phyloP scores from a whole-genome alignment of 2,888 invertebrate species.

The Cryptophagus acutangulus region DNA sequence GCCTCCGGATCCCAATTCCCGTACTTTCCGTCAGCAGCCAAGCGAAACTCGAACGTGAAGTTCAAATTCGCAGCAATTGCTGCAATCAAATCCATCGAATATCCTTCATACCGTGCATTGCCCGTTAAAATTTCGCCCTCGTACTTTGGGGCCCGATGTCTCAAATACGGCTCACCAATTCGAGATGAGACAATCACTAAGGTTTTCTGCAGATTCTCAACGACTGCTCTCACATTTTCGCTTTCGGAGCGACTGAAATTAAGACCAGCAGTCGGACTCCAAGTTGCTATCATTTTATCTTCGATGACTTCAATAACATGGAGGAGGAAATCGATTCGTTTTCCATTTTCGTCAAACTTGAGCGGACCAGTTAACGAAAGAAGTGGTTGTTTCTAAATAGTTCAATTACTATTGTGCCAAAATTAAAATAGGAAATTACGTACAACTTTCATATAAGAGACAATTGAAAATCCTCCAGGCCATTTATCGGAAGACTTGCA shows the following conservation, averaged over 20 bases:
- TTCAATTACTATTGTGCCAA: slow-evolving; percentile 6
- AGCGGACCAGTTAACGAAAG: slow-evolving; percentile 61
- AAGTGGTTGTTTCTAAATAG: slow-evolving; percentile 27
- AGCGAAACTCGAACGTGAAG: slow-evolving; percentile 50
- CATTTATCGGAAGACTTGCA: slow-evolving; percentile 47
- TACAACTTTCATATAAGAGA: slow-evolving; percentile 62
- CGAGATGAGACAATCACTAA: slow-evolving; percentile 60
- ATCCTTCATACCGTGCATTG: slow-evolving; percentile 80
- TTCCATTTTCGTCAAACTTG: slow-evolving; percentile 62
- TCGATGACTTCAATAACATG: slow-evolving; percentile 61
- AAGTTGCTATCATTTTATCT: slow-evolving; percentile 53
- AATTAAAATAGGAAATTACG: slow-evolving; percentile 24
- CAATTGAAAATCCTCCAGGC: slow-evolving; percentile 57
- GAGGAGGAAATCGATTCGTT: slow-evolving; percentile 57
- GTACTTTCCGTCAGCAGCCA: slow-evolving; percentile 64
- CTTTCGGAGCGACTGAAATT: slow-evolving; percentile 29
- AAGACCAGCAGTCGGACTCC: slow-evolving; percentile 41
- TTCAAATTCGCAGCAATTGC: slow-evolving; percentile 31
- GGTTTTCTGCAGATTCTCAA: slow-evolving; percentile 50
- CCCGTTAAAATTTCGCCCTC: slow-evolving; percentile 62
- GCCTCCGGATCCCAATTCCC: slow-evolving; percentile 64
- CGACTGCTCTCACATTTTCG: slow-evolving; percentile 43
- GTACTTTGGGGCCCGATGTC: slow-evolving; percentile 50
- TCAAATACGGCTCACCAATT: slow-evolving; percentile 67
- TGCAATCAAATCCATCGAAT: slow-evolving; percentile 82